These are phyloP conservation scores for Orthonyx spaldingii DNA, from an alignment of 2,113 vertebrate genomes.

Conservation along the genomic window DNA sequence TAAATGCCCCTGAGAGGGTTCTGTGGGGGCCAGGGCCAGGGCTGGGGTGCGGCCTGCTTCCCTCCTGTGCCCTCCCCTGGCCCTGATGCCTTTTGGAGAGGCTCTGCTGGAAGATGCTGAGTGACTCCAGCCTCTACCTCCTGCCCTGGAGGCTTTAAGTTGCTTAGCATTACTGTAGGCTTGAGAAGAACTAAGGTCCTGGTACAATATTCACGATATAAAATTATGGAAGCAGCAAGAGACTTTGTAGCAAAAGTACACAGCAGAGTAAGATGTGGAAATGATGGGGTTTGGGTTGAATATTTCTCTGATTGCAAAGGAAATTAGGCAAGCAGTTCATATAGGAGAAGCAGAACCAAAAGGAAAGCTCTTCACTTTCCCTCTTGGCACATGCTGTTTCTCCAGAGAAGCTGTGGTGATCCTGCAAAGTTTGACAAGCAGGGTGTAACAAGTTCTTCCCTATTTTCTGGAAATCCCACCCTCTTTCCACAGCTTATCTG, in stretches of 20 bases:
- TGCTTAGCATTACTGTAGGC: background rate
- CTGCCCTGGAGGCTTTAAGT: background rate
- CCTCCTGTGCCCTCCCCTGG: rapidly evolving
- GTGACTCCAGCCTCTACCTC: background rate
- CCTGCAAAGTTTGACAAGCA: constrained; percentile 68
- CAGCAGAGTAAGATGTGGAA: constrained; percentile 39
- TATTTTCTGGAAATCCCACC: constrained; percentile 77
- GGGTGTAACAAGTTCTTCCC: constrained; percentile 68
- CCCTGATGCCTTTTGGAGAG: background rate
- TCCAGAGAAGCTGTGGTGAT: constrained; percentile 63
- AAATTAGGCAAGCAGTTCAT: constrained; percentile 79
- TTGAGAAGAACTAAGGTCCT: background rate
- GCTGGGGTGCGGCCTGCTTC: background rate
- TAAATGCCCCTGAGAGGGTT: rapidly evolving
- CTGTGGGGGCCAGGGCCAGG: background rate
- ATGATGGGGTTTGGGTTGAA: constrained; percentile 46
- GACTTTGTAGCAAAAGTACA: background rate
- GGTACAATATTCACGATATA: background rate
- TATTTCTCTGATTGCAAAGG: constrained; percentile 72
- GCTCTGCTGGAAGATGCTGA: background rate
- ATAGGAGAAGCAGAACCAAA: constrained; percentile 79
- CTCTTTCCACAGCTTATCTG: constrained; percentile 29
- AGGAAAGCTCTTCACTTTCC: constrained; percentile 69
- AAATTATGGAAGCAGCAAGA: background rate
- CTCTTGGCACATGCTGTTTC: background rate